Evolutionary conservation across 2,113 vertebrate species (phyloP).

Genomic region (Sus scrofa): DNA sequence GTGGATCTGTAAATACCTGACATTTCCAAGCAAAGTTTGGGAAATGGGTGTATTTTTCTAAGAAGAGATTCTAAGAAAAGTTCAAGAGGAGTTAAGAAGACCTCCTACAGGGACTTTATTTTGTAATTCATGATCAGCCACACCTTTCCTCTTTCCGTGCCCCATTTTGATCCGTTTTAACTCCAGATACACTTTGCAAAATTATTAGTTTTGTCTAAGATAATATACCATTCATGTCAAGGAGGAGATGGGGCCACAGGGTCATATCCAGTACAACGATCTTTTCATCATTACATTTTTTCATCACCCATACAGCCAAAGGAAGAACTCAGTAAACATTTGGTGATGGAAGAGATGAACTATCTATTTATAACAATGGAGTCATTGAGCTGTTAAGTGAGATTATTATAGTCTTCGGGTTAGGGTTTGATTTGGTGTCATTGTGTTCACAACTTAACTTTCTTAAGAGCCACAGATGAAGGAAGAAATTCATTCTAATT

Average conservation of each 20-base stretch:
- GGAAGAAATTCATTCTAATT: conserved; percentile 66
- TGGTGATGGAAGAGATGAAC: not conserved
- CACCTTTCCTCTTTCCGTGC: not conserved
- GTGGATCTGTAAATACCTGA: not conserved
- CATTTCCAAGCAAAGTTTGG: conserved; percentile 41
- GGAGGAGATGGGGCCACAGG: not conserved
- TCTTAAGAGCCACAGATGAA: conserved; percentile 63
- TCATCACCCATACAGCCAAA: not conserved
- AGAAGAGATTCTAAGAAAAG: conserved; percentile 12
- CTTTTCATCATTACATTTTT: not conserved
- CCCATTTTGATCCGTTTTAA: not conserved
- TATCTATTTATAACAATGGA: conserved; percentile 45
- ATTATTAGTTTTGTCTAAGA: not conserved
- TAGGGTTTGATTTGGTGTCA: conserved; percentile 66
- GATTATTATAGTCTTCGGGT: conserved; percentile 30
- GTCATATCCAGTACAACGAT: not conserved
- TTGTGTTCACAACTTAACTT: conserved; percentile 74
- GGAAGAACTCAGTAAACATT: conserved; percentile 52
- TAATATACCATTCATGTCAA: not conserved
- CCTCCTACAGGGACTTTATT: not conserved
- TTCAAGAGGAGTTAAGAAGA: not conserved
- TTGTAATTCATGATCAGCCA: not conserved
- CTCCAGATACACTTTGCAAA: not conserved
- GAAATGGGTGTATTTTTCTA: conserved; percentile 1
- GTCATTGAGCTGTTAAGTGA: conserved; percentile 44